phyloP scores from a whole-genome alignment of 2,888 invertebrate genomes.

The Ectropis crepuscularia region DNA sequence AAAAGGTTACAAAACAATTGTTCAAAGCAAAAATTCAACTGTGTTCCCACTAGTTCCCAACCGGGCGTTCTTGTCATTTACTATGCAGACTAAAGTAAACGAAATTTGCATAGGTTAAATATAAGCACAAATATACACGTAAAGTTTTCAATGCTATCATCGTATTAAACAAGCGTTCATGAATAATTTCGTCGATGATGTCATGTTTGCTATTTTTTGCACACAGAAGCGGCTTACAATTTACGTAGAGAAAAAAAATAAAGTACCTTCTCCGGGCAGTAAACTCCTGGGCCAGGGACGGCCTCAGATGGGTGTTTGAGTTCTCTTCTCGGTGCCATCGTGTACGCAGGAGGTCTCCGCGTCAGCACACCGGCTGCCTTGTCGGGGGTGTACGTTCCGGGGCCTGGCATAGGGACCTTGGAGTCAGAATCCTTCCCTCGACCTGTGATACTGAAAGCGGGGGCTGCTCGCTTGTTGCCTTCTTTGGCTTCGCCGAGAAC shows the following conservation, averaged over 20 bases:
- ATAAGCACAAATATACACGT: constrained; percentile 10
- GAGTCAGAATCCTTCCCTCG: constrained; percentile 86
- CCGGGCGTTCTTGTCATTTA: background rate
- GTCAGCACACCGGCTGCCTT: constrained; percentile 74
- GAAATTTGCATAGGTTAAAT: constrained; percentile 8
- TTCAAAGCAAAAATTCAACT: constrained; percentile 5
- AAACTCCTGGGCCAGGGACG: constrained; percentile 86
- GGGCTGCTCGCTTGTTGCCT: constrained; percentile 88
- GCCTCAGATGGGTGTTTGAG: constrained; percentile 65
- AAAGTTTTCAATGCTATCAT: constrained; percentile 31
- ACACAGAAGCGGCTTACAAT: constrained; percentile 26
- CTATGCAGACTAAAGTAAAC: constrained; percentile 7
- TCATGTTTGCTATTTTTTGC: constrained; percentile 41
- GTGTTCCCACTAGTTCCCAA: constrained; percentile 5
- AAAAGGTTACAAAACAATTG: constrained; percentile 17
- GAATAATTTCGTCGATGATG: constrained; percentile 41
- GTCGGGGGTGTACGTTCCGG: constrained; percentile 90
- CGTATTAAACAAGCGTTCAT: constrained; percentile 27
- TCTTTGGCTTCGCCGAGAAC: constrained; percentile 86
- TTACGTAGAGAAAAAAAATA: constrained; percentile 16
- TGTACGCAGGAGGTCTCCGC: constrained; percentile 90
- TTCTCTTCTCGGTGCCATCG: constrained; percentile 88
- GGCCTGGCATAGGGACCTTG: constrained; percentile 88
- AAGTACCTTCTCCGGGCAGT: constrained; percentile 86
- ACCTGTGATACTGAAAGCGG: constrained; percentile 95